Evolutionary conservation across 2,797 vertebrate species (phyloP).

Genomic region (Ctenosaura bakeri): DNA sequence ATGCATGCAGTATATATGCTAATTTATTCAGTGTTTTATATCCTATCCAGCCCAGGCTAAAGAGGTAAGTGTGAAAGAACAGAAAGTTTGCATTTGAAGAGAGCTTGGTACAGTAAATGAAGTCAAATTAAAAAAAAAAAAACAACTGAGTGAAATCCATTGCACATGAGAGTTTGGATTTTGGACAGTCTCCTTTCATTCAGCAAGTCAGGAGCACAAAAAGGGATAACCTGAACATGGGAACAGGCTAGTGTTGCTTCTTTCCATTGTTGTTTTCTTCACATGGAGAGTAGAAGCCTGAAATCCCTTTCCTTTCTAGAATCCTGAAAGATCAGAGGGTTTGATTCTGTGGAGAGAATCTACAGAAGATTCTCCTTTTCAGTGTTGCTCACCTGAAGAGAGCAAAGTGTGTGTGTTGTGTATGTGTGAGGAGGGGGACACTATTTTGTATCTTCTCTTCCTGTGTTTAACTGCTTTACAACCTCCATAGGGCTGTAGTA

Average conservation of each 20-base stretch:
- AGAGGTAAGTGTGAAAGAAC: slow-evolving; percentile 9
- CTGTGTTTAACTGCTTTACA: too few relatives aligned
- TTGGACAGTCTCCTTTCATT: slow-evolving; percentile 11
- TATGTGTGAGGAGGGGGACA: too few relatives aligned
- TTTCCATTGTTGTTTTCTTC: too few relatives aligned
- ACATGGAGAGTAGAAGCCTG: too few relatives aligned
- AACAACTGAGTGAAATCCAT: neutral
- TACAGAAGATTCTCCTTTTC: too few relatives aligned
- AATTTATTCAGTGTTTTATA: neutral
- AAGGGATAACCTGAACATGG: too few relatives aligned
- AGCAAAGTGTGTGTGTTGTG: neutral
- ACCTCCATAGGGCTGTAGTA: neutral
- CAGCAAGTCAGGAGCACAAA: neutral
- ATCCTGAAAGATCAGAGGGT: too few relatives aligned
- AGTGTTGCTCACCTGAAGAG: neutral
- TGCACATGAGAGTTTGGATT: neutral
- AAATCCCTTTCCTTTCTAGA: too few relatives aligned
- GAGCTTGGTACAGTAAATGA: neutral
- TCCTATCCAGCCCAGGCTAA: neutral
- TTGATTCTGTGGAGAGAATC: too few relatives aligned
- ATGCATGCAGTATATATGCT: neutral
- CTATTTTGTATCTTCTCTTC: too few relatives aligned
- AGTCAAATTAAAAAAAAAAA: neutral
- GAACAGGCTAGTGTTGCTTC: too few relatives aligned
- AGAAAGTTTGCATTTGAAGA: neutral